These are phyloP conservation scores for Eupsilia transversa DNA, from an alignment of 2,888 invertebrate genomes.

Conservation along the genomic window DNA sequence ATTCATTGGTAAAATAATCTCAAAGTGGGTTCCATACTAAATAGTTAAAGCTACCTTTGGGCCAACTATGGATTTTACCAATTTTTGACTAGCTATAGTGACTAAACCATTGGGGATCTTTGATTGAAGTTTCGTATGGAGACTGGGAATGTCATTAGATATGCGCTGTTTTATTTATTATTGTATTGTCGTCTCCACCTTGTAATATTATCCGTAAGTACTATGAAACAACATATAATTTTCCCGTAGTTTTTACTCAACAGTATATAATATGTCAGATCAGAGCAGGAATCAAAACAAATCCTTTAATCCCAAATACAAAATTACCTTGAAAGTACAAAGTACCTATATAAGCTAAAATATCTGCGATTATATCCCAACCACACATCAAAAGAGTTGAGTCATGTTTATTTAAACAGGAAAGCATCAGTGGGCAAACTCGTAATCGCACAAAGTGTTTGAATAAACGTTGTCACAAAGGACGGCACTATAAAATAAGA, in stretches of 20 bases:
- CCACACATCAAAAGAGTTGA: slow-evolving; percentile 55
- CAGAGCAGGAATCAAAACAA: neutral
- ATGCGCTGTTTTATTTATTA: too few species aligned
- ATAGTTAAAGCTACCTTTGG: too few species aligned
- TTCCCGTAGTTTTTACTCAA: neutral
- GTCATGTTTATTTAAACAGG: slow-evolving; percentile 59
- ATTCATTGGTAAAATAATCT: neutral
- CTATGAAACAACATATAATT: neutral
- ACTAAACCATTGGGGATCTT: too few species aligned
- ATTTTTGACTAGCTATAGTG: too few species aligned
- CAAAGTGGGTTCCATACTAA: neutral
- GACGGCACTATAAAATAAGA: slow-evolving; percentile 72
- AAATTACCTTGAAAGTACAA: slow-evolving; percentile 34
- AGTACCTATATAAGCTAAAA: slow-evolving; percentile 29
- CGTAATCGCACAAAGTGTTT: slow-evolving; percentile 69
- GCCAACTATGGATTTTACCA: too few species aligned
- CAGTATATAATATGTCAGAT: neutral
- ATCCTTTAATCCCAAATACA: neutral
- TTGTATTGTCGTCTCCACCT: too few species aligned
- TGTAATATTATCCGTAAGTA: too few species aligned
- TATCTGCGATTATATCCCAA: slow-evolving; percentile 25
- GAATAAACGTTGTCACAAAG: slow-evolving; percentile 73
- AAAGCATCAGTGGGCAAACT: slow-evolving; percentile 63
- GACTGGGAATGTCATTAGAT: too few species aligned
- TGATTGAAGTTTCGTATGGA: too few species aligned